Percentiles rank a stretch among this genome's conserved stretches.
phyloP scores from a whole-genome alignment of 2,797 vertebrate genomes.

The Sebastes kiyomatsui region DNA sequence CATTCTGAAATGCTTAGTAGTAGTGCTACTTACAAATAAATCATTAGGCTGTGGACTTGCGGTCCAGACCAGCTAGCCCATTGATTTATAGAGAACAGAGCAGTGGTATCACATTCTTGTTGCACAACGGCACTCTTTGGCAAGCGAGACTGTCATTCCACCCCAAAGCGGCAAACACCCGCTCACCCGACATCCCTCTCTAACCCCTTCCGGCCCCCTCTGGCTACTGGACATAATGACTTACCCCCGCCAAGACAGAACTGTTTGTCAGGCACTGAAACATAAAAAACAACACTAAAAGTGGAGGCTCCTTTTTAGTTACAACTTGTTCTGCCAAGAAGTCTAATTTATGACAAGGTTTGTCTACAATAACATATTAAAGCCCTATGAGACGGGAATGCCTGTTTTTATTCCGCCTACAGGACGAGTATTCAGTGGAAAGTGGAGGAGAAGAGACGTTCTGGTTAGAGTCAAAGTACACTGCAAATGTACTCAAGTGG shows the following conservation, averaged over 20 bases:
- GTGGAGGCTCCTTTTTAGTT: slow-evolving; percentile 60
- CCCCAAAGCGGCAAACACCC: slow-evolving; percentile 23
- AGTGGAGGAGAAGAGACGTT: slow-evolving; percentile 44
- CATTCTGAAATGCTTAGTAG: slow-evolving; percentile 12
- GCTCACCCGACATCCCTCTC: slow-evolving; percentile 21
- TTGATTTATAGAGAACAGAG: slow-evolving; percentile 65
- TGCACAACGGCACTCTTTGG: slow-evolving; percentile 36
- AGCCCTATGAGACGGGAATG: slow-evolving; percentile 52
- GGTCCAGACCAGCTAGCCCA: slow-evolving; percentile 37
- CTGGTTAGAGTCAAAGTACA: slow-evolving; percentile 50
- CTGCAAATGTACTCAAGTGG: slow-evolving; percentile 55
- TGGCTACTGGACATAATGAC: slow-evolving; percentile 53
- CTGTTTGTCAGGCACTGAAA: slow-evolving; percentile 55
- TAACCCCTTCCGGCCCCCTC: slow-evolving; percentile 34
- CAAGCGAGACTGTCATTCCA: slow-evolving; percentile 28
- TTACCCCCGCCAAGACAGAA: slow-evolving; percentile 38
- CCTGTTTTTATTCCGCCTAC: slow-evolving; percentile 60
- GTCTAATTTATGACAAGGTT: slow-evolving; percentile 71
- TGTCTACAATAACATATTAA: slow-evolving; percentile 76
- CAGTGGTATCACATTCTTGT: slow-evolving; percentile 42
- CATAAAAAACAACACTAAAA: slow-evolving; percentile 56
- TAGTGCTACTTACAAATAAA: slow-evolving; percentile 52
- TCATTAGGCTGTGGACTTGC: slow-evolving; percentile 44
- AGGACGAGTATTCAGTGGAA: slow-evolving; percentile 53
- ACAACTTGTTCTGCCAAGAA: slow-evolving; percentile 61